Evolutionary conservation across 1,140 invertebrate species (phyloP).

Genomic region (Mycetomoellerius zeteki): DNA sequence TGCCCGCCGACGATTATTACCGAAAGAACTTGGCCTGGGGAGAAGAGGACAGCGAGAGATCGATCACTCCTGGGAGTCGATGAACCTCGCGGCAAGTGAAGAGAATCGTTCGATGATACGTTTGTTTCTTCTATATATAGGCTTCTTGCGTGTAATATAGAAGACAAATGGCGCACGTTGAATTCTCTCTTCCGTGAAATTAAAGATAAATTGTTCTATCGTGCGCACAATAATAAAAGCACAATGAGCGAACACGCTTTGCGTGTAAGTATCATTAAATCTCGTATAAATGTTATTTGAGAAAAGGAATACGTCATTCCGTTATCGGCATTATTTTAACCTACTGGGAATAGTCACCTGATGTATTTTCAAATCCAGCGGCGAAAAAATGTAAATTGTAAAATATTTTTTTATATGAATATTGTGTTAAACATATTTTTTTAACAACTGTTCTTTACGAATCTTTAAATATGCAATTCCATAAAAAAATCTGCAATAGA

Average conservation of each 20-base stretch:
- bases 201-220: conserved; percentile 49
- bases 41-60: conserved; percentile 25
- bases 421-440: no score
- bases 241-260: neutral
- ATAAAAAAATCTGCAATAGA: no score
- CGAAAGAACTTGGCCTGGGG: conserved; percentile 15
- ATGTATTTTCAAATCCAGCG: no score
- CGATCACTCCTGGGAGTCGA: conserved; percentile 48
- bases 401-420: no score
- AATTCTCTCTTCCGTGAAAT: conserved; percentile 49
- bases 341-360: no score
- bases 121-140: conserved; percentile 34
- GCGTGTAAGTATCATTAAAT: conserved; percentile 36
- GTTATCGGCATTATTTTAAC: no score
- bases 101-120: conserved; percentile 61
- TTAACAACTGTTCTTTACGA: no score
- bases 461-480: no score
- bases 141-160: conserved; percentile 21
- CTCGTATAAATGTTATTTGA: neutral
- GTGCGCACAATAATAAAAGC: conserved; percentile 32
- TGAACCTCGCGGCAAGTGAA: conserved; percentile 45
- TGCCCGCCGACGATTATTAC: conserved; percentile 47
- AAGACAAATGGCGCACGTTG: conserved; percentile 46
- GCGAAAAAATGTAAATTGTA: no score
- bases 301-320: neutral